Evolutionary conservation across 2,888 invertebrate species (phyloP), one percentile per base, ranked within the genome.

Genomic region (Clistopyga incitator): DNA sequence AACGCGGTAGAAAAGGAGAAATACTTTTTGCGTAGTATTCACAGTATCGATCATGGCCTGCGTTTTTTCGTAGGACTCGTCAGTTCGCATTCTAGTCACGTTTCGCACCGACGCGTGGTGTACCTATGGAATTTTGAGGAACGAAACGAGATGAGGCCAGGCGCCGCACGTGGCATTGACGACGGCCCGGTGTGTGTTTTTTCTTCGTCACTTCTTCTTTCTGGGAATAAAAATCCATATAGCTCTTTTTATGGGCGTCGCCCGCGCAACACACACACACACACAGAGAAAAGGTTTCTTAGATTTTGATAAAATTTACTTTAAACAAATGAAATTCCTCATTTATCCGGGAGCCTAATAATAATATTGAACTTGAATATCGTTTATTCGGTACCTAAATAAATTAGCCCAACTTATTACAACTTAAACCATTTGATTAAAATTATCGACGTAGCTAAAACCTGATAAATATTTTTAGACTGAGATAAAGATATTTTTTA

Each of bases 201-300:
- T 54, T 34, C 23, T 71, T 56, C 25, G 13, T 11, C 34, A 34
- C 42, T 54, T 34, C 23, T 71, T 56, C 25, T 42, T 38, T 38
- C 47, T 64, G 25, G 72, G 34, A 20, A 83, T 67, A 80, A 83
- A 83, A 83, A 83, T 83, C 83, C 83, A 83, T 83, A 80, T 67
- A 15, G 34, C 64, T 59, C 54, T 59, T 61, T 45, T 47, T 61
- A 67, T 65, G 83, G 83, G 83, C 83, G 79, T 83, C 71, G 65
- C 18, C 79, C 52, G 8, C n/a, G 18, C 38, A 15, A 56, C 38
- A n/a, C n/a, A n/a, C n/a, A n/a, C n/a, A n/a, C n/a, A n/a, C n/a
- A n/a, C n/a, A n/a, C n/a, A n/a, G n/a, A n/a, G n/a, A n/a, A n/a
- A n/a, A n/a, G n/a, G n/a, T n/a, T n/a, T n/a, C n/a, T n/a, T n/a